These are phyloP conservation scores for Parotocinclus haroldoi DNA, from an alignment of 2,797 vertebrate genomes.

Conservation along the genomic window DNA sequence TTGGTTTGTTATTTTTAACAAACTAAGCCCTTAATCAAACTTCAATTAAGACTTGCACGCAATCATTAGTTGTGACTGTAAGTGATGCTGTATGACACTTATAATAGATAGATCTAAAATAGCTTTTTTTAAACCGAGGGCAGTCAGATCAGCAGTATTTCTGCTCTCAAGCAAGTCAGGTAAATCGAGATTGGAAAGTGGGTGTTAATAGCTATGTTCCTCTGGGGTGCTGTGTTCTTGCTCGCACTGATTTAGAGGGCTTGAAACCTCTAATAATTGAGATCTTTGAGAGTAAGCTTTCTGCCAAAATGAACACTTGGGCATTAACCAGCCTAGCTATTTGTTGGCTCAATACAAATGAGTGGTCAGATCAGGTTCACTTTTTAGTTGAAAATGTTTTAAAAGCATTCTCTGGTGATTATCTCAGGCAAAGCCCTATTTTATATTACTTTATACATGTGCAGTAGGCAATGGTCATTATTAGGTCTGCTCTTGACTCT, in stretches of 20 bases:
- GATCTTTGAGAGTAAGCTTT: constrained; percentile 46
- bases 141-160: constrained; percentile 34
- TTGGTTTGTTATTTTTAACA: neutral
- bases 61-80: constrained; percentile 38
- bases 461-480: constrained; percentile 28
- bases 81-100: constrained; percentile 29
- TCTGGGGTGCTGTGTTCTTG: constrained; percentile 45
- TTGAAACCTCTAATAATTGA: constrained; percentile 58
- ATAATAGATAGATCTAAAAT: constrained; percentile 46
- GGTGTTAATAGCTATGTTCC: constrained; percentile 58
- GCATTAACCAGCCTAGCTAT: constrained; percentile 6
- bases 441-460: constrained; percentile 46
- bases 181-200: constrained; percentile 54
- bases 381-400: constrained; percentile 51
- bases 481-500: constrained; percentile 47
- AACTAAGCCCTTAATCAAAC: constrained; percentile 35
- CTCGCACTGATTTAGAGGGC: constrained; percentile 43
- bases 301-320: neutral
- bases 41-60: constrained; percentile 21
- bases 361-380: neutral
- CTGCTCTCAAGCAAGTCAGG: constrained; percentile 38
- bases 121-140: constrained; percentile 37
- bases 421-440: constrained; percentile 23
- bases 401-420: constrained; percentile 40
- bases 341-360: constrained; percentile 30